These are phyloP conservation scores for Holothuria leucospilota DNA, from an alignment of 53 echinoderm and acorn worm species.

Conservation along the genomic window DNA sequence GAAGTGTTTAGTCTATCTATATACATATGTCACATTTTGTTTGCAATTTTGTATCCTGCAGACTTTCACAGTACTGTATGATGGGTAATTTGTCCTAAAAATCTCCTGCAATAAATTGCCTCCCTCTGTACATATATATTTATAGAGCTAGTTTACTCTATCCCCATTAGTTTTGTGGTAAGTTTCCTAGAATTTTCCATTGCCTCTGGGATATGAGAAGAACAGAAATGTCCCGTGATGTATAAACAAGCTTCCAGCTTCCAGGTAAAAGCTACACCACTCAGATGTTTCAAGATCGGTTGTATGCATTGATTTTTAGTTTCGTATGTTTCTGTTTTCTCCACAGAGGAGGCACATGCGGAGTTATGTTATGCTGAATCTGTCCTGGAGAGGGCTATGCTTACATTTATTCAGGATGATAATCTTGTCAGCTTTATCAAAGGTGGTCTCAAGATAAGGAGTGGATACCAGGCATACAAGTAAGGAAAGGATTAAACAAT, in stretches of 20 bases:
- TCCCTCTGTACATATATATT: too few species aligned
- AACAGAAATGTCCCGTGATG: too few species aligned
- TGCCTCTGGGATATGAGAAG: background rate
- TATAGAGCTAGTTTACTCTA: too few species aligned
- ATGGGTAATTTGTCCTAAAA: too few species aligned
- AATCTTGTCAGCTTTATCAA: slow-evolving; percentile 97
- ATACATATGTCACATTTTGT: too few species aligned
- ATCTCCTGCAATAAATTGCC: too few species aligned
- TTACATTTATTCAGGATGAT: slow-evolving; percentile 98
- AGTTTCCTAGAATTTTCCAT: background rate
- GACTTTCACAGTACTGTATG: too few species aligned
- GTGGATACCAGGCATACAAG: slow-evolving; percentile 97
- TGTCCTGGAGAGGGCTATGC: slow-evolving; percentile 89
- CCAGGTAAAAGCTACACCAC: background rate
- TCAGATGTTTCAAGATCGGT: background rate
- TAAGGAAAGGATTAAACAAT: slow-evolving; percentile 45
- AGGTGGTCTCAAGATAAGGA: slow-evolving; percentile 95
- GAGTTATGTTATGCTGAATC: slow-evolving; percentile 99
- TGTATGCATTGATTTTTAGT: slow-evolving; percentile 11
- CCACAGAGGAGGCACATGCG: slow-evolving; percentile 87
- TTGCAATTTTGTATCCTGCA: too few species aligned
- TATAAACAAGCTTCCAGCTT: background rate
- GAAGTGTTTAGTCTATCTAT: too few species aligned
- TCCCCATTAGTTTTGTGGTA: too few species aligned
- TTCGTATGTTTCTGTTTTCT: background rate